phyloP scores from a whole-genome alignment of 1,140 invertebrate species.

The Cotesia glomerata region DNA sequence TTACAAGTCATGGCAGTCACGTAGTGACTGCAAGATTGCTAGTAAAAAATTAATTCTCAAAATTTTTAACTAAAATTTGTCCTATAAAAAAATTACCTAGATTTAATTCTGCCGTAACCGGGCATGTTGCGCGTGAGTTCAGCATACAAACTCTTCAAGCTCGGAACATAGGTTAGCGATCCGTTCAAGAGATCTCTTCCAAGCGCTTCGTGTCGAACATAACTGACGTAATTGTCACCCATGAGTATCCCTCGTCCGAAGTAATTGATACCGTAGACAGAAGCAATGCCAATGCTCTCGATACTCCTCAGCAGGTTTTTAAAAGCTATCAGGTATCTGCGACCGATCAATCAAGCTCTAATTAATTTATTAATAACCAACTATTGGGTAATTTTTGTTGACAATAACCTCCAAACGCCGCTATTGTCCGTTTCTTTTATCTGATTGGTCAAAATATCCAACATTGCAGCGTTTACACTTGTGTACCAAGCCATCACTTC shows the following conservation, averaged over 20 bases:
- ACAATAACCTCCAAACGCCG: slow-evolving; percentile 78
- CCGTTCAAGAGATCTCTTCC: slow-evolving; percentile 79
- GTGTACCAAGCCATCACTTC: slow-evolving; percentile 83
- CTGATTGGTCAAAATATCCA: slow-evolving; percentile 81
- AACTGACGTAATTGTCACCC: slow-evolving; percentile 74
- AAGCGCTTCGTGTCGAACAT: slow-evolving; percentile 74
- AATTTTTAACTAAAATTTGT: no score
- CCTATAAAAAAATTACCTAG: slow-evolving; percentile 53
- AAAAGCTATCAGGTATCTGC: slow-evolving; percentile 80
- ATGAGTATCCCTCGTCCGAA: slow-evolving; percentile 76
- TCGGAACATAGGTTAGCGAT: slow-evolving; percentile 78
- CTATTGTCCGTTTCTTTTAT: slow-evolving; percentile 86
- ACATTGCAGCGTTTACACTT: slow-evolving; percentile 76
- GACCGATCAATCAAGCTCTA: slow-evolving; percentile 32
- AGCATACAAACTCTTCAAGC: slow-evolving; percentile 69
- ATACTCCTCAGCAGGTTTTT: slow-evolving; percentile 84
- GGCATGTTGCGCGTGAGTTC: slow-evolving; percentile 64
- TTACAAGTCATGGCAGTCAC: no score
- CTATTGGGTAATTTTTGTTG: background rate
- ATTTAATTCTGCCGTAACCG: slow-evolving; percentile 65
- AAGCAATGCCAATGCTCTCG: slow-evolving; percentile 83
- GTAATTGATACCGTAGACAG: slow-evolving; percentile 83
- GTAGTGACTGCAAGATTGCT: no score
- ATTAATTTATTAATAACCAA: background rate
- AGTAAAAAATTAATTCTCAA: no score